Conservation (phyloP, 1,140 invertebrate species). For the Leptinotarsa lineolata region DNA sequence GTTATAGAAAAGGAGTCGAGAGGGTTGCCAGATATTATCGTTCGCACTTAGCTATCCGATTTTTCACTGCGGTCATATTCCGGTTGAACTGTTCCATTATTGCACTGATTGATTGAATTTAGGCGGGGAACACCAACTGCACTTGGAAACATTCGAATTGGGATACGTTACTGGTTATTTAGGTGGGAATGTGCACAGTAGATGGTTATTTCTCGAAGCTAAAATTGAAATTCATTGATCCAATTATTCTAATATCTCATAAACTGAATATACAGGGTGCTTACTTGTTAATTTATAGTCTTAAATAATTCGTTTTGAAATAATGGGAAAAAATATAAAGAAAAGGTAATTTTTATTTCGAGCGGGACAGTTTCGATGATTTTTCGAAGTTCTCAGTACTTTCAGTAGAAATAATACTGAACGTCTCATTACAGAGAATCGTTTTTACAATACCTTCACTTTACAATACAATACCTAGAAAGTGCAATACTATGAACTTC, state of each 20-base stretch:
- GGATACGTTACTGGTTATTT: not conserved
- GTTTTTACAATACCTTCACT: no score
- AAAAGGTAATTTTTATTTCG: no score
- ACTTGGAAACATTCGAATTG: not conserved
- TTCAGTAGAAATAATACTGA: no score
- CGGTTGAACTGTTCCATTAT: not conserved
- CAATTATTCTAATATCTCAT: not conserved
- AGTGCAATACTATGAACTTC: no score
- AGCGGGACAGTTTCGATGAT: no score
- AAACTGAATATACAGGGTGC: not conserved
- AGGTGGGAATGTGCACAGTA: not conserved
- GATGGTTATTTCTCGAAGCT: not conserved
- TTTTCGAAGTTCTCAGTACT: no score
- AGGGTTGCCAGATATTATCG: slow-evolving; percentile 4
- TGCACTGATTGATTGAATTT: slow-evolving; percentile 1
- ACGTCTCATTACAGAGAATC: no score
- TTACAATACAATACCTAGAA: no score
- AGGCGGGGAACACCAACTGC: not conserved
- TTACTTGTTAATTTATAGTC: no score
- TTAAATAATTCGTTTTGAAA: no score
- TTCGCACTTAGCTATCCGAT: not conserved
- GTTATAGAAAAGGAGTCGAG: slow-evolving; percentile 25
- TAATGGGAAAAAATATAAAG: no score
- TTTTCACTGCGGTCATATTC: slow-evolving; percentile 25
- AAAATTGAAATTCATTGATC: not conserved